Conservation (phyloP, 92 coral and sea anemone species). For the Umimayanthus chanpuru region DNA sequence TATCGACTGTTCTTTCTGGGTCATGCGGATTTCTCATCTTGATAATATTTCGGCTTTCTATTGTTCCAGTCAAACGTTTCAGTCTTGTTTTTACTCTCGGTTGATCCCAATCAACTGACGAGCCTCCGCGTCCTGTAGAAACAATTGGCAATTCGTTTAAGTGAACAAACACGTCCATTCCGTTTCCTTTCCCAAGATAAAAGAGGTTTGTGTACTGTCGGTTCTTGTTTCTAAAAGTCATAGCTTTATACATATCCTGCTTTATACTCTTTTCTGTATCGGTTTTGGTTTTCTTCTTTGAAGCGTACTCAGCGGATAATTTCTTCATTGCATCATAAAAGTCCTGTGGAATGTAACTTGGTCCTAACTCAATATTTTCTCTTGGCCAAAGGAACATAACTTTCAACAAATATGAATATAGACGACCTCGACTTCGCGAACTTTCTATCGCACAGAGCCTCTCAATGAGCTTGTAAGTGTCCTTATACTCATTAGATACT, state of each 20-base stretch:
- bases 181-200: slow-evolving; percentile 10
- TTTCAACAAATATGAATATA: slow-evolving; percentile 39
- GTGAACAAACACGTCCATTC: slow-evolving; percentile 25
- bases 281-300: background rate
- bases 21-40: slow-evolving; percentile 9
- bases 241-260: background rate
- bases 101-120: background rate
- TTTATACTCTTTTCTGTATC: background rate
- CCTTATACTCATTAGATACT: background rate
- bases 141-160: slow-evolving; percentile 1
- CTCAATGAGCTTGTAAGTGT: background rate
- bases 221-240: slow-evolving; percentile 4
- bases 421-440: slow-evolving; percentile 1
- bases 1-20: slow-evolving; percentile 9
- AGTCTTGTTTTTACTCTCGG: background rate
- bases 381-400: slow-evolving; percentile 58
- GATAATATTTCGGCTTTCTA: slow-evolving; percentile 17
- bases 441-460: background rate
- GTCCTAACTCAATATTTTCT: slow-evolving; percentile 29
- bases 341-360: background rate
- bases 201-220: slow-evolving; percentile 27
- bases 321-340: slow-evolving; percentile 2
- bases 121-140: slow-evolving; percentile 4
- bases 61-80: slow-evolving; percentile 1
- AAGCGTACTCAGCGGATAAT: background rate